A percentile compares a stretch with the other conserved stretches of the same genome.
These are phyloP conservation scores for Peromyscus eremicus DNA, from an alignment of 2,797 vertebrate species.

Conservation along the genomic window DNA sequence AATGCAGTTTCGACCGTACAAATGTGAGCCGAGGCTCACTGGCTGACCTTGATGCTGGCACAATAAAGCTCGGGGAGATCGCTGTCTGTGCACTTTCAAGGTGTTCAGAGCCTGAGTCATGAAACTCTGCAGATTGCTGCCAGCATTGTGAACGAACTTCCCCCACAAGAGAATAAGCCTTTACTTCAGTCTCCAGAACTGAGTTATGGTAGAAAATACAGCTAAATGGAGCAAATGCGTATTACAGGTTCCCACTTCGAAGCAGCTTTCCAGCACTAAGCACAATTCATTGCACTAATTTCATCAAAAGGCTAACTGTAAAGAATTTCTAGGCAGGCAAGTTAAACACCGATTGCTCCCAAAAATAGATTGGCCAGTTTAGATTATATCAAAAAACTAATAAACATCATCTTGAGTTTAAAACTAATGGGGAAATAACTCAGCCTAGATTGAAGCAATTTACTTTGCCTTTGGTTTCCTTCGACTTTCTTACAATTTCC, in stretches of 20 bases:
- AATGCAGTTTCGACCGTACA: constrained; percentile 47
- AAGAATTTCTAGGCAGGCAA: constrained; percentile 18
- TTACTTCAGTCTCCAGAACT: constrained; percentile 13
- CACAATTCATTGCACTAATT: not conserved
- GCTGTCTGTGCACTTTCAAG: not conserved
- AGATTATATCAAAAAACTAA: constrained; percentile 59
- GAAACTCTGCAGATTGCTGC: constrained; percentile 26
- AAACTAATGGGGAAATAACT: constrained; percentile 56
- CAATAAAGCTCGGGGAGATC: constrained; percentile 20
- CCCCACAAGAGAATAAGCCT: not conserved
- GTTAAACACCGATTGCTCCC: not conserved
- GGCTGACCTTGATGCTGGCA: not conserved
- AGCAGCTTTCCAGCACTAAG: not conserved
- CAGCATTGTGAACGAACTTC: constrained; percentile 41
- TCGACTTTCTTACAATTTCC: constrained; percentile 44
- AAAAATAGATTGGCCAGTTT: constrained; percentile 20
- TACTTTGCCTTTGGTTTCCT: constrained; percentile 20
- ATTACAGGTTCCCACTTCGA: not conserved
- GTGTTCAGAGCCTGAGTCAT: not conserved
- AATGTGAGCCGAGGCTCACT: not conserved
- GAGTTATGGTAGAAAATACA: not conserved
- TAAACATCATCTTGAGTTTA: constrained; percentile 32
- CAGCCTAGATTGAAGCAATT: constrained; percentile 60
- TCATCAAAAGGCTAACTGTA: not conserved
- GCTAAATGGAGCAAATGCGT: not conserved